These are phyloP conservation scores for Narcine bancroftii DNA, from an alignment of 2,113 vertebrate species.

Conservation along the genomic window DNA sequence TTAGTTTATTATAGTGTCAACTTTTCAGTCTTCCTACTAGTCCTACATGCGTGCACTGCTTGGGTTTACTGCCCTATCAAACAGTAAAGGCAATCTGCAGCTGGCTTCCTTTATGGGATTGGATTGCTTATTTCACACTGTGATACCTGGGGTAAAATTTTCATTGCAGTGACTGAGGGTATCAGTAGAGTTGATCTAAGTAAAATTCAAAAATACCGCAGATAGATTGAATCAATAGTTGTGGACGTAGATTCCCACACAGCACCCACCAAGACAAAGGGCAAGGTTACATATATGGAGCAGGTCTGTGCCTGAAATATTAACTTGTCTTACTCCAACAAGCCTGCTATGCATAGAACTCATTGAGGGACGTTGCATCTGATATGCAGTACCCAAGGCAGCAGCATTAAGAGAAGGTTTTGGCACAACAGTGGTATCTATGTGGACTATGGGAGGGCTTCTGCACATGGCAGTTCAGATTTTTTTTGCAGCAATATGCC, in stretches of 20 bases:
- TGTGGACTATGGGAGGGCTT: background rate
- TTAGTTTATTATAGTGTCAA: constrained; percentile 21
- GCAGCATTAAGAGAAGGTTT: background rate
- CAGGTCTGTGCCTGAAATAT: background rate
- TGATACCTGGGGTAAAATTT: background rate
- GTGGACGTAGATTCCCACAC: too few species aligned
- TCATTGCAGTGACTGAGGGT: background rate
- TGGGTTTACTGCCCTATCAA: constrained; percentile 13
- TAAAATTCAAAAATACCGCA: background rate
- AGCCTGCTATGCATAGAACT: background rate
- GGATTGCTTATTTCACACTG: background rate
- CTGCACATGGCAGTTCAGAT: background rate
- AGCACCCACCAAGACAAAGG: background rate
- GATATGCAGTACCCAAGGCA: background rate
- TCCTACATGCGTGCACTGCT: background rate
- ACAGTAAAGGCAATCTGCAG: background rate
- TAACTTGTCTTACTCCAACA: background rate
- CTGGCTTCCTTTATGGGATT: background rate
- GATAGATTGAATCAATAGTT: background rate
- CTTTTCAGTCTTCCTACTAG: background rate
- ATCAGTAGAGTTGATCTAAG: background rate
- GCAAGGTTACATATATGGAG: background rate
- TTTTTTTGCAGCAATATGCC: background rate
- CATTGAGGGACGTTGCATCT: background rate
- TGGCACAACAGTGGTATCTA: background rate